These are phyloP conservation scores for Lasaia peninsularis DNA, from an alignment of 1,140 invertebrate genomes.

Conservation along the genomic window DNA sequence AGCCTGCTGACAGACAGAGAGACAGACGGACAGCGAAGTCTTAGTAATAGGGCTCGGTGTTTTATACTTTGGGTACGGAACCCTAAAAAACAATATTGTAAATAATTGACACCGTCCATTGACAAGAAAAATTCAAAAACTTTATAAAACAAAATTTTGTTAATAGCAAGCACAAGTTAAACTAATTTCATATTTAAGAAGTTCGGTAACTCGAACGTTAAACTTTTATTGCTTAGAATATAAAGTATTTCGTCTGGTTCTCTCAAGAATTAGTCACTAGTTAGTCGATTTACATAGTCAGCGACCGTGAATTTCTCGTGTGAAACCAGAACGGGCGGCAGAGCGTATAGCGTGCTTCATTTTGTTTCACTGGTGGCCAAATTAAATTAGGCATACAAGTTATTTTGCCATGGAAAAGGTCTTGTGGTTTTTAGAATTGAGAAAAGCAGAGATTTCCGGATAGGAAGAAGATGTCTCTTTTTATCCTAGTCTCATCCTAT, in stretches of 20 bases:
- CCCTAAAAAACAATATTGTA: too few species aligned
- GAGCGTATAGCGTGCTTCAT: constrained; percentile 44
- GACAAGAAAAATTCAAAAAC: too few species aligned
- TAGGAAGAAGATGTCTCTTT: too few species aligned
- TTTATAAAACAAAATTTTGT: too few species aligned
- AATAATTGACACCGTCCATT: too few species aligned
- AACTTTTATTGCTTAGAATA: constrained; percentile 28
- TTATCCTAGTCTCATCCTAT: too few species aligned
- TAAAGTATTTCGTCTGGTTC: constrained; percentile 53
- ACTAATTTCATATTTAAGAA: neutral
- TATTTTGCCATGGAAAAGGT: neutral
- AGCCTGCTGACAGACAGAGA: too few species aligned
- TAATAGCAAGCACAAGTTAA: too few species aligned
- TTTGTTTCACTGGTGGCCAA: constrained; percentile 48
- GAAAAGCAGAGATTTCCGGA: too few species aligned
- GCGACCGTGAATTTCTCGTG: constrained; percentile 70
- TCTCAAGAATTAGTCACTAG: constrained; percentile 51
- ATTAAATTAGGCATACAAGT: constrained; percentile 51
- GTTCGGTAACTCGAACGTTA: constrained; percentile 6
- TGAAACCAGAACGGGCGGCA: constrained; percentile 39
- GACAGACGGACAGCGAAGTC: too few species aligned
- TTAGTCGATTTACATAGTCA: constrained; percentile 65
- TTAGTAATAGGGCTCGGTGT: too few species aligned
- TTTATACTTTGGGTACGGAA: too few species aligned
- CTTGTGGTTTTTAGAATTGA: neutral